Evolutionary conservation across 2,113 vertebrate genomes (phyloP), one percentile per base, ranked within the genome.

Genomic region (Chaetura pelagica): DNA sequence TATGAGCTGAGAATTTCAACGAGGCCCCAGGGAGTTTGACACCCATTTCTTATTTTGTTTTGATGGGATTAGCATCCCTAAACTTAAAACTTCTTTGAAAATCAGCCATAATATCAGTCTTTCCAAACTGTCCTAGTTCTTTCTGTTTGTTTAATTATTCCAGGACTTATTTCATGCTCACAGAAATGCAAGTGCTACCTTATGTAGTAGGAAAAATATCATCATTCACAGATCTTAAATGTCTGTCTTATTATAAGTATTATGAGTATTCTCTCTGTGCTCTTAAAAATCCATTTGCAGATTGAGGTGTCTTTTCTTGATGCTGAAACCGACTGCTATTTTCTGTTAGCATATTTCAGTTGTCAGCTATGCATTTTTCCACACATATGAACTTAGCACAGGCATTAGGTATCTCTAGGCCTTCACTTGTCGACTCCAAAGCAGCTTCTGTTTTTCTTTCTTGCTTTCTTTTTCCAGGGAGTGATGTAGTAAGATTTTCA

Each of bases 1-100:
- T 80, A 88, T 46, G 90, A 94, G 57, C 64, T 64, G 88, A 86
- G 92, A 93, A 94, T 95, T 93, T 94, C 90, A 96, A 71, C 81
- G 73, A 91, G 54, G 73, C 32, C 55, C 7, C 54, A 64, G 64
- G 68, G 68, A 93, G 23, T 88, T 93, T 91, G 90, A 79, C 67
- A 85, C 21, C 14, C 48, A 35, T 91, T 93, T 95, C 51, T 66
- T 91, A 38, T 77, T 92, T 93, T 89, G n/a, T 93, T 94, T 95
- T n/a, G 5, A 57, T 86, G 32, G 32, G 42, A 84, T 94, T 88
- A 85, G 51, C 48, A 83, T 55, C 52, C 68, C 52, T 85, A 93
- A 86, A 83, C 85, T 24, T 81, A 74, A 94, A 94, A 81, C 57
- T 72, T 85, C 26, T 91, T 84, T 72, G 79, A 93, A 94, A 88